Conservation (phyloP, 2,888 invertebrate genomes). For the Periphyllus acericola region DNA sequence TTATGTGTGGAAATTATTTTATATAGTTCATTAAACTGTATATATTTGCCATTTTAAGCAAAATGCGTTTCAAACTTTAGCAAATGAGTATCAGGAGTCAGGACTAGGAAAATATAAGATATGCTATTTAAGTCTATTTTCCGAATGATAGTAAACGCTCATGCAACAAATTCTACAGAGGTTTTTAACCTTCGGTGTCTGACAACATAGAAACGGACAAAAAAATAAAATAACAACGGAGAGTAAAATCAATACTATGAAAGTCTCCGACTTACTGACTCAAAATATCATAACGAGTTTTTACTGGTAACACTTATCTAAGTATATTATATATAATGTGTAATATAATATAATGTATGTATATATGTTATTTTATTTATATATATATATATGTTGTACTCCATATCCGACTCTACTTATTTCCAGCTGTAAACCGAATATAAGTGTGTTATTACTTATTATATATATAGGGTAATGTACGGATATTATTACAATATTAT, state of each 20-base stretch:
- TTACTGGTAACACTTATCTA: neutral
- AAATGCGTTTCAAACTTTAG: too few species aligned
- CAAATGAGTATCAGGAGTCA: neutral
- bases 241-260: conserved; percentile 3
- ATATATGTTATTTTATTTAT: too few species aligned
- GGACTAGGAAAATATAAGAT: neutral
- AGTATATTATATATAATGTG: neutral
- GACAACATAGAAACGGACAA: neutral
- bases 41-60: too few species aligned
- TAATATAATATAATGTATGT: too few species aligned
- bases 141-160: neutral
- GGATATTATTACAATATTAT: neutral
- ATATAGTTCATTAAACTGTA: too few species aligned
- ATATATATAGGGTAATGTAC: neutral
- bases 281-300: neutral
- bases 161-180: neutral
- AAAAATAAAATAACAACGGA: conserved; percentile 1
- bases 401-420: neutral
- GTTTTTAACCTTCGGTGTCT: neutral
- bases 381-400: neutral
- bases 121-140: neutral
- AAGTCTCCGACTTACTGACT: conserved; percentile 1
- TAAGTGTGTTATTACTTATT: neutral
- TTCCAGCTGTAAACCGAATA: neutral
- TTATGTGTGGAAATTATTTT: too few species aligned